phyloP scores from a whole-genome alignment of 1,140 invertebrate species.

The Asobara japonica region DNA sequence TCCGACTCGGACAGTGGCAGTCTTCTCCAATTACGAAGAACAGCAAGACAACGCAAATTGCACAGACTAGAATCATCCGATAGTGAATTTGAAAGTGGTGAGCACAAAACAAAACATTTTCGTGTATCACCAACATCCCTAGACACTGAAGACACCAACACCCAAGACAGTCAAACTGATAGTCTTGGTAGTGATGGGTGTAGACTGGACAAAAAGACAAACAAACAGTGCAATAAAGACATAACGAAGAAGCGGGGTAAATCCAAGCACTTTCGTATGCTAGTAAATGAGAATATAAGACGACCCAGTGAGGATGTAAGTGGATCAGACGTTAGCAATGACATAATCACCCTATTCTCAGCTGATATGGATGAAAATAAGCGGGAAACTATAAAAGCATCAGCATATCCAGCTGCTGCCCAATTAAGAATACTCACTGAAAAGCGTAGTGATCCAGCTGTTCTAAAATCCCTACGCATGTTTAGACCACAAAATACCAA shows the following conservation, averaged over 20 bases:
- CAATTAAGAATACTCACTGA: constrained; percentile 57
- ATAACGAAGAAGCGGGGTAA: constrained; percentile 45
- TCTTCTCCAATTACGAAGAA: constrained; percentile 46
- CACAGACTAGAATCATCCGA: constrained; percentile 63
- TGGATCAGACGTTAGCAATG: constrained; percentile 59
- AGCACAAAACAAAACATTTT: constrained; percentile 54
- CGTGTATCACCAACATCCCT: constrained; percentile 55
- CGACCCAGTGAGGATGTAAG: constrained; percentile 53
- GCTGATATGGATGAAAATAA: constrained; percentile 64
- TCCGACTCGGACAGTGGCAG: constrained; percentile 61
- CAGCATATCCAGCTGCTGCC: constrained; percentile 55
- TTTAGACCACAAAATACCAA: constrained; percentile 63
- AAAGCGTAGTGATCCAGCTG: constrained; percentile 67
- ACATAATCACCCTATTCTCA: constrained; percentile 61
- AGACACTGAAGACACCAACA: constrained; percentile 63
- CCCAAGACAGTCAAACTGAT: constrained; percentile 64
- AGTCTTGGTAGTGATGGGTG: constrained; percentile 63
- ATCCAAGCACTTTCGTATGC: constrained; percentile 60
- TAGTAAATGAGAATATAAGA: constrained; percentile 58
- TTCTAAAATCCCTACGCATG: constrained; percentile 69
- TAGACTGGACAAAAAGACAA: constrained; percentile 48
- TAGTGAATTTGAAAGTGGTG: constrained; percentile 63
- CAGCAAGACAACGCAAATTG: constrained; percentile 52
- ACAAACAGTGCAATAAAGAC: constrained; percentile 45
- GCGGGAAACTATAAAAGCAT: constrained; percentile 61